A percentile compares a stretch with the other conserved stretches of the same genome.
Conservation (phyloP, 2,113 vertebrate genomes). For the Formicarius rufipectus region DNA sequence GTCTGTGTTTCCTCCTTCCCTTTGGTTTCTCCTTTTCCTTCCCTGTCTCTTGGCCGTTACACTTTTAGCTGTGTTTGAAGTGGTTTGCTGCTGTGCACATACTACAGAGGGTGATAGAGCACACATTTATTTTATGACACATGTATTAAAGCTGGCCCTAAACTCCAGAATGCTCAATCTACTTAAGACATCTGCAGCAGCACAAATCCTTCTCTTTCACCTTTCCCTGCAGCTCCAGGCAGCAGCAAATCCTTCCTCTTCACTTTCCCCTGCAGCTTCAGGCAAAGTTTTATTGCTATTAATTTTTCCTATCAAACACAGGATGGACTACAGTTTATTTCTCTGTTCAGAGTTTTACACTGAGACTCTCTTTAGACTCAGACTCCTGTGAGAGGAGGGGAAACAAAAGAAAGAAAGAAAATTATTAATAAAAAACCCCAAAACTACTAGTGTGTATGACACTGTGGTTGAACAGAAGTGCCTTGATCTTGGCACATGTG, state of each 20-base stretch:
- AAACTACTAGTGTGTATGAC: not conserved
- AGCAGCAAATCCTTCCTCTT: not conserved
- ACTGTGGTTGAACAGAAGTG: rapidly evolving
- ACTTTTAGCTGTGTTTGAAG: not conserved
- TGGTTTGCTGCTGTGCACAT: not conserved
- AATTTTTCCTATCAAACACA: not conserved
- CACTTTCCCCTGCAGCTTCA: not conserved
- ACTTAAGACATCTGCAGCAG: not conserved
- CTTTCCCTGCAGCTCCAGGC: not conserved
- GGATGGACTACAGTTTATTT: not conserved
- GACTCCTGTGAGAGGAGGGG: not conserved
- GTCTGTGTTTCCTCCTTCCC: not conserved
- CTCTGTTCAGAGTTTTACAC: not conserved
- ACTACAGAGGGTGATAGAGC: not conserved
- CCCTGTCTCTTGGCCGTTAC: not conserved
- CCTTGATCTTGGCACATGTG: not conserved
- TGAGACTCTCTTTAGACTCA: not conserved
- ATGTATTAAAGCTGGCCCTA: not conserved
- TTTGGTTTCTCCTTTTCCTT: not conserved
- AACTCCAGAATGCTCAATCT: not conserved
- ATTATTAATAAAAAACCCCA: not conserved
- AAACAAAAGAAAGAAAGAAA: not conserved
- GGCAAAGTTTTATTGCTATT: not conserved
- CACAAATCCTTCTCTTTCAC: not conserved
- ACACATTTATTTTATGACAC: not conserved